Evolutionary conservation across 2,797 vertebrate species (phyloP).

Genomic region (Pelobates cultripes): DNA sequence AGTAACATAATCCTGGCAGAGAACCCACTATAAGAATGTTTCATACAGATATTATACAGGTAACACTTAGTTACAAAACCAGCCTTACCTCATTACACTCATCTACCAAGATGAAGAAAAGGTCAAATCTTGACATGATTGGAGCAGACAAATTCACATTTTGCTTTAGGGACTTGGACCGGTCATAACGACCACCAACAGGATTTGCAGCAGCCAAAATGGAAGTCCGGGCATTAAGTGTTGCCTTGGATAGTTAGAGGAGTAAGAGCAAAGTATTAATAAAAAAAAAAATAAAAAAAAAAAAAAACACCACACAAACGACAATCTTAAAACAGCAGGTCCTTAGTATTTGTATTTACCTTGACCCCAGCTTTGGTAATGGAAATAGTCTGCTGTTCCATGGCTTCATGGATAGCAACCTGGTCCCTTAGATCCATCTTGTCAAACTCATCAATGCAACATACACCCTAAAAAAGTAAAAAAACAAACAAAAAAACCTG

Average conservation of each 20-base stretch:
- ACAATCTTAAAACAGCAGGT: neutral
- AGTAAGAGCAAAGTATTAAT: neutral
- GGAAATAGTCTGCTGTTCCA: slow-evolving; percentile 99
- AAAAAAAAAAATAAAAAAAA: slow-evolving; percentile 4
- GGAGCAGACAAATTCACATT: slow-evolving; percentile 94
- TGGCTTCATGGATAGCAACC: slow-evolving; percentile 98
- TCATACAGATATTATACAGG: too few relatives aligned
- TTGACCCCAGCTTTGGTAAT: slow-evolving; percentile 99
- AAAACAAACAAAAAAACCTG: too few relatives aligned
- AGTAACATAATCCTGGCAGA: too few relatives aligned
- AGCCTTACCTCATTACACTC: slow-evolving; percentile 92
- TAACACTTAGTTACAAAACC: too few relatives aligned
- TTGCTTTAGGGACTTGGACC: slow-evolving; percentile 96
- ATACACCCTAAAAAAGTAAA: slow-evolving; percentile 84
- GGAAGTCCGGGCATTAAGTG: slow-evolving; percentile 94
- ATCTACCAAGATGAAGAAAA: slow-evolving; percentile 98
- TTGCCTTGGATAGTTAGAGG: slow-evolving; percentile 76
- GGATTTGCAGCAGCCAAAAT: slow-evolving; percentile 99
- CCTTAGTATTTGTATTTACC: slow-evolving; percentile 67
- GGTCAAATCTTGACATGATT: slow-evolving; percentile 98
- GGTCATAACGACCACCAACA: slow-evolving; percentile 88
- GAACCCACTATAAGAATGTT: too few relatives aligned
- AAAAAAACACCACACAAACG: neutral
- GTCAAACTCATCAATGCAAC: slow-evolving; percentile 98
- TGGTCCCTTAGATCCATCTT: slow-evolving; percentile 97